Conservation (phyloP, 2,797 vertebrate genomes). For the Sebastes umbrosus region DNA sequence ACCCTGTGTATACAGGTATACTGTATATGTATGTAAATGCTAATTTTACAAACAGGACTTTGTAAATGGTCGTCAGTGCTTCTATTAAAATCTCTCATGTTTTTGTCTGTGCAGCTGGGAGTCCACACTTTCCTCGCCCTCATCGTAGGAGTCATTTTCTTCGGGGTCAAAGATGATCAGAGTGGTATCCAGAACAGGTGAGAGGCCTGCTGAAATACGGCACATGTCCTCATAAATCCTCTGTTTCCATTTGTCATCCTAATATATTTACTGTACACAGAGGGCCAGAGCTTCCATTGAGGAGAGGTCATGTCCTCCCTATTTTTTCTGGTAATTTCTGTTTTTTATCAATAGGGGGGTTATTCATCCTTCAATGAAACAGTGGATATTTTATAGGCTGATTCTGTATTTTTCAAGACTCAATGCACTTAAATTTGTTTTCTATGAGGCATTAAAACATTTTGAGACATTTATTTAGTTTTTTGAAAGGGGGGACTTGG, state of each 20-base stretch:
- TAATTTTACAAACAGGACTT: background rate
- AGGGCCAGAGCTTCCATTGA: background rate
- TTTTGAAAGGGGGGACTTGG: rapidly evolving
- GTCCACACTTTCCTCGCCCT: conserved; percentile 86
- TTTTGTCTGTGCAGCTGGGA: conserved; percentile 59
- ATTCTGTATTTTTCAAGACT: background rate
- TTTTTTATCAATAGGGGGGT: background rate
- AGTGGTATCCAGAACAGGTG: conserved; percentile 94
- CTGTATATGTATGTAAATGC: background rate
- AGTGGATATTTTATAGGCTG: background rate
- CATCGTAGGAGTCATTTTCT: conserved; percentile 91
- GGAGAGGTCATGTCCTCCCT: background rate
- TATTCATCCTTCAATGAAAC: background rate
- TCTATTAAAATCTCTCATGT: background rate
- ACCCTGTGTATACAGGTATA: background rate
- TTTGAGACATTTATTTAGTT: background rate
- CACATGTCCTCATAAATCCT: background rate
- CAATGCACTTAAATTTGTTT: background rate
- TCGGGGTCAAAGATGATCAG: conserved; percentile 80
- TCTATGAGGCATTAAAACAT: background rate
- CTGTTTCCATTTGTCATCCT: background rate
- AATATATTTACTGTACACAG: background rate
- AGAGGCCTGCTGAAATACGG: conserved; percentile 32
- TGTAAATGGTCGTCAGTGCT: background rate
- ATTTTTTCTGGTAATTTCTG: background rate